Conservation (phyloP, 2,797 vertebrate species). For the Myiothlypis chrysogaster region DNA sequence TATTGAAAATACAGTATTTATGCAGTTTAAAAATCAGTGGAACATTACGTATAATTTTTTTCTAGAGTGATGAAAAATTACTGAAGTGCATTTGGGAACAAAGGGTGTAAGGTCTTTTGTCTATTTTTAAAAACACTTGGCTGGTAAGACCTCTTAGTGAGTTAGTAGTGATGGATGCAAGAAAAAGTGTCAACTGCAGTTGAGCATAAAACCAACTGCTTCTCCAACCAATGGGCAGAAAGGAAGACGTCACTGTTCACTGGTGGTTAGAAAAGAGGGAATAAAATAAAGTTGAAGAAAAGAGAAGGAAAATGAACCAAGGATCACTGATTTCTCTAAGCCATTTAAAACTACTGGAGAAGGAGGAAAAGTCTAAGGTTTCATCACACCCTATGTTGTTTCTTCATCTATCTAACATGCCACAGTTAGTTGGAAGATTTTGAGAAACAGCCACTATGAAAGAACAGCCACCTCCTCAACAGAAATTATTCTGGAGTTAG, state of each 20-base stretch:
- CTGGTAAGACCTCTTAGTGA: slow-evolving; percentile 53
- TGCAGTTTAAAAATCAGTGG: slow-evolving; percentile 64
- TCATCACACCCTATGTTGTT: background rate
- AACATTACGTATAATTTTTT: slow-evolving; percentile 2
- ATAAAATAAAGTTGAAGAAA: slow-evolving; percentile 44
- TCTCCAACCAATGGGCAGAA: slow-evolving; percentile 1
- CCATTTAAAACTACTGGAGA: slow-evolving; percentile 46
- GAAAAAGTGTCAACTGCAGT: slow-evolving; percentile 27
- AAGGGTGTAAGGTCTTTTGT: slow-evolving; percentile 52
- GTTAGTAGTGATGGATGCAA: slow-evolving; percentile 55
- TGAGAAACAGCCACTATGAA: background rate
- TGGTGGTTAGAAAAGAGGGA: background rate
- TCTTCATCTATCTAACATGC: background rate
- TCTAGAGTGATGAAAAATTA: slow-evolving; percentile 53
- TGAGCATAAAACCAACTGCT: slow-evolving; percentile 36
- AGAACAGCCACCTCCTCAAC: background rate
- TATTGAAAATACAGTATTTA: slow-evolving; percentile 69
- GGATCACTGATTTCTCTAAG: slow-evolving; percentile 50
- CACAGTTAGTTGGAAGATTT: background rate
- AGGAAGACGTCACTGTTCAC: slow-evolving; percentile 7
- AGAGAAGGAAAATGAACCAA: slow-evolving; percentile 45
- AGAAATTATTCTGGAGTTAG: background rate
- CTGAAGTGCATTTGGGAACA: slow-evolving; percentile 54
- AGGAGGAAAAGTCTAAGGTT: slow-evolving; percentile 1
- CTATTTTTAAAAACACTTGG: slow-evolving; percentile 35